Evolutionary conservation across 2,113 vertebrate genomes (phyloP).

Genomic region (Bombycilla garrulus): DNA sequence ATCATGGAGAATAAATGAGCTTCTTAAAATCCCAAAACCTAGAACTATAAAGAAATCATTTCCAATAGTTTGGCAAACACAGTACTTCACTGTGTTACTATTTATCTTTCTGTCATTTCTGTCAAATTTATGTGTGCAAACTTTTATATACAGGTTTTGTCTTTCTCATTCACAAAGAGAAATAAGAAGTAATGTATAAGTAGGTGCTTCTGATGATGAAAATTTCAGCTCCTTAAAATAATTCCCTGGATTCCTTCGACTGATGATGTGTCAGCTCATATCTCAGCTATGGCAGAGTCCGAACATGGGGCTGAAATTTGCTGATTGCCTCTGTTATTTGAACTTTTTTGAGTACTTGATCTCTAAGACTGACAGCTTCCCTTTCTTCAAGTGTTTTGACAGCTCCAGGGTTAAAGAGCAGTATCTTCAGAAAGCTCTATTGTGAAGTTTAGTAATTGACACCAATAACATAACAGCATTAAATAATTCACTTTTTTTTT

Average conservation of each 20-base stretch:
- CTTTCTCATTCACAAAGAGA: background rate
- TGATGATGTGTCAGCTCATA: background rate
- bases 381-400: conserved; percentile 37
- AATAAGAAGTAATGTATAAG: background rate
- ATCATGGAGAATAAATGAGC: background rate
- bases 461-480: conserved; percentile 64
- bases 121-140: background rate
- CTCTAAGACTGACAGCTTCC: conserved; percentile 15
- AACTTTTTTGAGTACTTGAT: background rate
- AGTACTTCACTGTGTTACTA: background rate
- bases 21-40: background rate
- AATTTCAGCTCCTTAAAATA: background rate
- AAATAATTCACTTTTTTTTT: conserved; percentile 48
- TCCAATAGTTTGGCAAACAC: background rate
- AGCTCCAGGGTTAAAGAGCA: conserved; percentile 38
- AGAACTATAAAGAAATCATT: background rate
- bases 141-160: background rate
- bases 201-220: background rate
- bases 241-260: background rate
- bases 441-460: conserved; percentile 71
- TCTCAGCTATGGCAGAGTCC: background rate
- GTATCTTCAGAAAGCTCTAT: conserved; percentile 62
- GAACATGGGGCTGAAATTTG: background rate
- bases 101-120: background rate
- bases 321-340: background rate